Base-by-base conservation (phyloP, 2,797 vertebrate genomes). In the Rhinatrema bivittatum region DNA sequence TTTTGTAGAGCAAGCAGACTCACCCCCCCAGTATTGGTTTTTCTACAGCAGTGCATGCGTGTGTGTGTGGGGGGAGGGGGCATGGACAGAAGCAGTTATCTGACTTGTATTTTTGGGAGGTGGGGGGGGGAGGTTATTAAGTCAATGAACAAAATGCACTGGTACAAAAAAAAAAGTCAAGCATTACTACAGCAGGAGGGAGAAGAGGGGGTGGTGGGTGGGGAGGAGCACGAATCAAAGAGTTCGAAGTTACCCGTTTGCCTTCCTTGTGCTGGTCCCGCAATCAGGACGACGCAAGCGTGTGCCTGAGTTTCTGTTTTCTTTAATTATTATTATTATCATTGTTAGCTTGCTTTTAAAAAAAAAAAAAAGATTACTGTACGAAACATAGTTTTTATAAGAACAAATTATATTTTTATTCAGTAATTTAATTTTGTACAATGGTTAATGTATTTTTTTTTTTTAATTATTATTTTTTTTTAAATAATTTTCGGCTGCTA, bases 1-100 rank as follows among this genome's bases (percentile, higher is more conserved):
- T 80, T 60, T 50, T 65, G 76, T 81, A 70, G 72, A 75, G 81
- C 72, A 74, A 87, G 71, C 84, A 88, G 83, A 90, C 79, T 68
- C 76, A 80, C 77, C 86, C n/a, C n/a, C n/a, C 80, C 89, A 96
- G 92, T 97, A 94, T 97, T 95, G 86, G 86, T 83, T 76, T 62
- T 61, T 73, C 66, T 72, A 47, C 72, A 71, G n/a, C n/a, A n/a
- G n/a, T n/a, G n/a, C n/a, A n/a, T n/a, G n/a, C n/a, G n/a, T n/a
- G n/a, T n/a, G n/a, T n/a, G n/a, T n/a, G n/a, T n/a, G n/a, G n/a
- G n/a, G n/a, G n/a, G n/a, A n/a, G n/a, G n/a, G n/a, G n/a, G n/a
- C n/a, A n/a, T n/a, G n/a, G n/a, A n/a, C n/a, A n/a, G n/a, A n/a
- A n/a, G n/a, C n/a, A n/a, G n/a, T n/a, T n/a, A n/a, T n/a, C n/a